Evolutionary conservation across 1,140 invertebrate species (phyloP).

Genomic region (Pogonognathellus flavescens): DNA sequence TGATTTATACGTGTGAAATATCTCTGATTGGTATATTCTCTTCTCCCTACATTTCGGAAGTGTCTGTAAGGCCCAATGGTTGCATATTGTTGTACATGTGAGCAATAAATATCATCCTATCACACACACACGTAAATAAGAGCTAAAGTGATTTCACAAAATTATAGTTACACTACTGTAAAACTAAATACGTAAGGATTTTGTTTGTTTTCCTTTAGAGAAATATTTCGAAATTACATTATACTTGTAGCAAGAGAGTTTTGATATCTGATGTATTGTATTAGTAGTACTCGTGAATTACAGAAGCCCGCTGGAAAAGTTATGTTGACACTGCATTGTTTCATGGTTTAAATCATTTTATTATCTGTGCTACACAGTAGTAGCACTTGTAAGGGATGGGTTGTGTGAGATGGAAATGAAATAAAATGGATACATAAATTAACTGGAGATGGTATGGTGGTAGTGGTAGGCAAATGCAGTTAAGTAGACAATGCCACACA

Average conservation of each 20-base stretch:
- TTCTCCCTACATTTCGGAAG: neutral
- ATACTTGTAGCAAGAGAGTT: too few species aligned
- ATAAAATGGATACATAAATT: conserved; percentile 48
- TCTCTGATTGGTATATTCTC: neutral
- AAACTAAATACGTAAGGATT: too few species aligned
- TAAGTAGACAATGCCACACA: neutral
- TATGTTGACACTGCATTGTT: conserved; percentile 27
- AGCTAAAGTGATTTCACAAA: too few species aligned
- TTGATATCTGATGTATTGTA: too few species aligned
- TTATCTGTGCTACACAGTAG: neutral
- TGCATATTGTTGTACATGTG: too few species aligned
- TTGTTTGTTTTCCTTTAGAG: too few species aligned
- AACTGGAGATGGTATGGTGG: neutral
- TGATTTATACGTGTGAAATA: conserved; percentile 14
- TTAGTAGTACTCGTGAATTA: too few species aligned
- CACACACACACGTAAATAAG: too few species aligned
- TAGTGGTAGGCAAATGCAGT: neutral
- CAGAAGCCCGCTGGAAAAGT: neutral
- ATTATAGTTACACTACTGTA: too few species aligned
- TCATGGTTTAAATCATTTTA: conserved; percentile 23
- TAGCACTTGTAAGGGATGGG: neutral
- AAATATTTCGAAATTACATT: too few species aligned
- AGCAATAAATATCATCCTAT: too few species aligned
- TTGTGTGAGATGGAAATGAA: conserved; percentile 13
- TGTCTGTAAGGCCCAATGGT: neutral